Evolutionary conservation across 2,797 vertebrate species (phyloP), one percentile per base, ranked within the genome.

Genomic region (Neosilurus mollespiculum): DNA sequence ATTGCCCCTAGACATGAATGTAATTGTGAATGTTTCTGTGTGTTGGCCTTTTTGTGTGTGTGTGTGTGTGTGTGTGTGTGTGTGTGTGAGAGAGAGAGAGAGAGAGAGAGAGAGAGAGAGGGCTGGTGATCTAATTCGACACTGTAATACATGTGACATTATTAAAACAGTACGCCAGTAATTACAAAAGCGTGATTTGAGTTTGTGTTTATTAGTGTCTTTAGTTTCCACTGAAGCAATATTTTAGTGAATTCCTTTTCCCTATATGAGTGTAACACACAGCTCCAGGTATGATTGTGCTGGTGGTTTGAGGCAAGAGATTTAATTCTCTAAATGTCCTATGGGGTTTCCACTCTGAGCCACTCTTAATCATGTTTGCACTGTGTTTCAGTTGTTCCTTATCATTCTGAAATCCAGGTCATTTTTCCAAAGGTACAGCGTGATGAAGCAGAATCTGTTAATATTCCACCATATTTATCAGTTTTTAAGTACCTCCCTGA

Each of bases 341-440:
- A 34, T 34, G 64, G 49, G 78, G 78, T 64, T 80, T 66, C 64
- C 49, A 66, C 62, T 79, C 78, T 5, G 49, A 64, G 43, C n/a
- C 30, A 43, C 78, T 79, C 18, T 80, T 80, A 80, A 80, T 67
- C 78, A 80, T 30, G 78, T 80, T 79, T 66, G 62, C 26, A 34
- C 34, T 79, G 78, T 67, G 64, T 67, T 80, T 80, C 64, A 30
- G 62, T 80, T 54, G 62, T 67, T 54, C 5, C 11, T 80, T 67
- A 80, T 80, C 64, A 66, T 54, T 80, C 78, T 51, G 18, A 54
- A 80, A 80, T 80, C 78, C 65, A 65, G 61, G 30, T 65, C 24
- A 67, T 80, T 80, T 80, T 34, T 61, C 49, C 62, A 54, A 34
- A 67, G 62, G 49, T 79, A 62, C 37, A 71, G 22, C 3, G 3